phyloP scores from a whole-genome alignment of 2,797 vertebrate species.

The Oceanodroma leucorhoa region DNA sequence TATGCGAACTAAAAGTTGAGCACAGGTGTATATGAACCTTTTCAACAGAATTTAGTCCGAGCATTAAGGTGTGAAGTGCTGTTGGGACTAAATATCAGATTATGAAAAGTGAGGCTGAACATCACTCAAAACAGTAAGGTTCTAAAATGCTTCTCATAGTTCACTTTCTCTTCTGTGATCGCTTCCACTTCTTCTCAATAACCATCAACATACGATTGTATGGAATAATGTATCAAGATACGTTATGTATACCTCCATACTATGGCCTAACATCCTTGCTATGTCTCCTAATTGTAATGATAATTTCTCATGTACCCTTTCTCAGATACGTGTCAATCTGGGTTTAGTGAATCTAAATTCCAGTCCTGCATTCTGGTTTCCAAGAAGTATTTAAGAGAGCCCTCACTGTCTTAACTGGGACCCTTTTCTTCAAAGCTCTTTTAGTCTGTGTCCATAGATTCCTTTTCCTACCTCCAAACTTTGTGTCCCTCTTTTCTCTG shows the following conservation, averaged over 20 bases:
- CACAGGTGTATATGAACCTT: background rate
- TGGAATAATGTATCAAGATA: background rate
- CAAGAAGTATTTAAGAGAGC: background rate
- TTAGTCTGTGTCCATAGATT: background rate
- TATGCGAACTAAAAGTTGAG: background rate
- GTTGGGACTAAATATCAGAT: background rate
- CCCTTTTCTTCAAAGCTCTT: background rate
- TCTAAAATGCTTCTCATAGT: background rate
- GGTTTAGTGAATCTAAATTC: background rate
- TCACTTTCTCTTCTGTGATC: background rate
- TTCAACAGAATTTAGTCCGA: background rate
- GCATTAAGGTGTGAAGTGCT: background rate
- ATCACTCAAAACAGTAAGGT: background rate
- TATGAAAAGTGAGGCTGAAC: background rate
- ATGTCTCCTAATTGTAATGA: background rate
- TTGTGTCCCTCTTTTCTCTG: background rate
- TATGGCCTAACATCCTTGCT: background rate
- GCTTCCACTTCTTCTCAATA: background rate
- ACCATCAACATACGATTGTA: background rate
- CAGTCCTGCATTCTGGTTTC: background rate
- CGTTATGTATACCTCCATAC: rapidly evolving
- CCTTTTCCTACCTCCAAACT: background rate
- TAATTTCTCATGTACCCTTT: background rate
- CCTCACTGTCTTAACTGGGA: background rate
- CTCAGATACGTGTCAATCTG: rapidly evolving